Evolutionary conservation across 2,888 invertebrate species (phyloP), one percentile per base, ranked within the genome.

Genomic region (Leptinotarsa juncta): DNA sequence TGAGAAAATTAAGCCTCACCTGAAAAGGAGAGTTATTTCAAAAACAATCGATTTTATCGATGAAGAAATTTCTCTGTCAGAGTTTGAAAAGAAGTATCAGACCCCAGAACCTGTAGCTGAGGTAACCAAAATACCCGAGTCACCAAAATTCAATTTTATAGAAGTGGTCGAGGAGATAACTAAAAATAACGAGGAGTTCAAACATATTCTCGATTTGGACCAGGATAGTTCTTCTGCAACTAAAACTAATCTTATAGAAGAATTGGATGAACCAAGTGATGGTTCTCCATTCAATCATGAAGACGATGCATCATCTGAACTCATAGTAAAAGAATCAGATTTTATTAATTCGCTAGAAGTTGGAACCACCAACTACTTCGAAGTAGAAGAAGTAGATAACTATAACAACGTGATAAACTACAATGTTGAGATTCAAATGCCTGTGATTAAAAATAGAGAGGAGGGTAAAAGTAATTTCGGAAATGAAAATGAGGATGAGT

Each of bases 101-200:
- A 32, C 57, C 0, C 51, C n/a, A 16, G 72, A 65, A 70, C 57
- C 51, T 57, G 77, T 15, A 3, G 55, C 70, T 16, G n/a, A 67
- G 55, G 65, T 67, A 69, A 50, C 23, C 49, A 50, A 74, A 75
- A 90, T 12, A 84, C 85, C 20, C 85, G 89, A 89, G 15, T 55
- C 49, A 68, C 60, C 83, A 89, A 89, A 84, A 88, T 90, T 77
- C 88, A 86, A 73, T 88, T 89, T 71, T 32, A 71, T 62, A 53
- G 72, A 73, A 67, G 73, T 76, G 4, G 70, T 74, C 7, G 74
- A 68, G 18, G 73, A 77, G 26, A 69, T 73, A 65, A 73, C 70
- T 15, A 72, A 70, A 66, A 66, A 73, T 42, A 65, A 66, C 18
- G 66, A 49, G 4, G 51, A 66, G 2, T 70, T 60, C 3, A 67